Evolutionary conservation across 2,113 vertebrate genomes (phyloP).

Genomic region (Sander lucioperca): DNA sequence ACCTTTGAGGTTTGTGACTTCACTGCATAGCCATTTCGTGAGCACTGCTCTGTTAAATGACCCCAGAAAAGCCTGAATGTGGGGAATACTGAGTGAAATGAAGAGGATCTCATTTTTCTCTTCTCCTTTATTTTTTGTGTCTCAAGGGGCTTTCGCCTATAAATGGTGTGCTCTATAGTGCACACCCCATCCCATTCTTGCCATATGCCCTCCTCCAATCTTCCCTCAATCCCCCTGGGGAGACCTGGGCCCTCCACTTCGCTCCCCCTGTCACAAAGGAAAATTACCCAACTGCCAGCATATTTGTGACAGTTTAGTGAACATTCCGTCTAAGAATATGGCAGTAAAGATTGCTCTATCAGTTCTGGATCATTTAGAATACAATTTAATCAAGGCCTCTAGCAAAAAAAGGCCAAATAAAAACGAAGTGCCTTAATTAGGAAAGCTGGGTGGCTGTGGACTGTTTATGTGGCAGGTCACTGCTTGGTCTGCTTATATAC

Average conservation of each 20-base stretch:
- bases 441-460: constrained; percentile 66
- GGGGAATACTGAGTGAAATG: constrained; percentile 50
- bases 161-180: constrained; percentile 66
- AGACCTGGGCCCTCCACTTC: constrained; percentile 65
- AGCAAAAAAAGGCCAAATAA: constrained; percentile 75
- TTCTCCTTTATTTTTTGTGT: constrained; percentile 53
- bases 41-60: constrained; percentile 40
- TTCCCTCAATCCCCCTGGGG: constrained; percentile 69
- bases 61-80: constrained; percentile 45
- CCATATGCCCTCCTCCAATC: constrained; percentile 78
- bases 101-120: constrained; percentile 71
- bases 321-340: constrained; percentile 74
- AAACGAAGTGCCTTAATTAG: constrained; percentile 86
- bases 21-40: constrained; percentile 48
- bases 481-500: constrained; percentile 6
- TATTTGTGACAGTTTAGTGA: constrained; percentile 76
- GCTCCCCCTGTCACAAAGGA: constrained; percentile 64
- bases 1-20: constrained; percentile 41
- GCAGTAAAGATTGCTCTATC: constrained; percentile 81
- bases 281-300: constrained; percentile 75
- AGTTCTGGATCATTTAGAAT: constrained; percentile 88
- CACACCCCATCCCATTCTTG: constrained; percentile 60
- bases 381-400: constrained; percentile 82
- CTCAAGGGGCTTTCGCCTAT: constrained; percentile 69
- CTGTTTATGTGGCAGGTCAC: constrained; percentile 68